These are phyloP conservation scores for Chunga burmeisteri DNA, from an alignment of 2,113 vertebrate genomes.

Conservation along the genomic window DNA sequence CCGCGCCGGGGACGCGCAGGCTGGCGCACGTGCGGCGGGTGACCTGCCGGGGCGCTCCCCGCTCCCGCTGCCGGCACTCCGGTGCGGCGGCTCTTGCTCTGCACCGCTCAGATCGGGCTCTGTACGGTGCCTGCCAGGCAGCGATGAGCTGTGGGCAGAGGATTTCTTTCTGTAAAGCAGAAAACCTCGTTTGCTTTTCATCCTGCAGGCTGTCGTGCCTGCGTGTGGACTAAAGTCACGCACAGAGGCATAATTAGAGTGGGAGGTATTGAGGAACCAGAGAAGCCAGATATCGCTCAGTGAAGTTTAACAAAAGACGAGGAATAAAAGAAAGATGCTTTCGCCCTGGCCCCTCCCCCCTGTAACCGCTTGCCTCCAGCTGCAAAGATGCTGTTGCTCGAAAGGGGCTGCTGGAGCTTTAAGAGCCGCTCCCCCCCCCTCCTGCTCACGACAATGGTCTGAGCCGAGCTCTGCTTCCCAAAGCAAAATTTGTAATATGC, in stretches of 20 bases:
- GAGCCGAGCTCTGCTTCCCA: slow-evolving; percentile 88
- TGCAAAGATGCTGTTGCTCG: slow-evolving; percentile 47
- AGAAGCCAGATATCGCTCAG: background rate
- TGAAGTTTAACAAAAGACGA: slow-evolving; percentile 20
- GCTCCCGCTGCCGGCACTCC: too few relatives aligned
- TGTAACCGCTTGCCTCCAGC: slow-evolving; percentile 14
- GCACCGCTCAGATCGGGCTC: background rate
- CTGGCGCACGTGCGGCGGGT: background rate
- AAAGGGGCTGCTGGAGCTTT: slow-evolving; percentile 85
- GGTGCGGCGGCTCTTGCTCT: background rate
- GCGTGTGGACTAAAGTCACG: background rate
- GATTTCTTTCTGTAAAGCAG: background rate
- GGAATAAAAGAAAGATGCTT: slow-evolving; percentile 25
- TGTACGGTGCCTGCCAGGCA: background rate
- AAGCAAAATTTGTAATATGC: slow-evolving; percentile 93
- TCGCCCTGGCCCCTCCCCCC: background rate
- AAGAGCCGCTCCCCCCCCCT: slow-evolving; percentile 84
- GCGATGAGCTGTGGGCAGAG: background rate
- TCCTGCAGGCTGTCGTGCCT: background rate
- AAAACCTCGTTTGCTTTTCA: background rate
- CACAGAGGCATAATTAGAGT: background rate
- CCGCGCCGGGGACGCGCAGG: background rate
- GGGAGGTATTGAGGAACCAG: background rate
- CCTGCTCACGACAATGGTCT: slow-evolving; percentile 86
- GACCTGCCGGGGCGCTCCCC: background rate